A percentile compares a stretch with the other conserved stretches of the same genome.
phyloP scores from a whole-genome alignment of 1,140 invertebrate genomes.

The Lordiphosa mommai region DNA sequence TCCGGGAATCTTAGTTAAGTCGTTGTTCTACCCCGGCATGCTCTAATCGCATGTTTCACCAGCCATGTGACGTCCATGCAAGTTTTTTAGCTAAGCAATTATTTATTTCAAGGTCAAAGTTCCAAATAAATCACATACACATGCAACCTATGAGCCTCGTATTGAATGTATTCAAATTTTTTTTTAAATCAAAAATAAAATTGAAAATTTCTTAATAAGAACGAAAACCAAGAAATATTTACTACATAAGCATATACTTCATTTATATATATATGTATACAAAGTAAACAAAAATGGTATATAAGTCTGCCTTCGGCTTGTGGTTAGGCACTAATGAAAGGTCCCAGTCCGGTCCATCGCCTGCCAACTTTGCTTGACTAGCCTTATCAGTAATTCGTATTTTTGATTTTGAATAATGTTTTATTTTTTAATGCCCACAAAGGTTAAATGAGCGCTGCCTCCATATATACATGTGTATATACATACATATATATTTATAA shows the following conservation, averaged over 20 bases:
- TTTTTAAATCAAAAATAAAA: slow-evolving; percentile 26
- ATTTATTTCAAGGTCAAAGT: slow-evolving; percentile 56
- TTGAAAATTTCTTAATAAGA: slow-evolving; percentile 48
- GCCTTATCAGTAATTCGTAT: slow-evolving; percentile 35
- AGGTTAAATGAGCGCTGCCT: slow-evolving; percentile 52
- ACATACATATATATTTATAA: background rate
- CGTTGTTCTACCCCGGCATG: slow-evolving; percentile 30
- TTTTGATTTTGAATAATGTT: slow-evolving; percentile 27
- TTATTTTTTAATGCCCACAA: slow-evolving; percentile 48
- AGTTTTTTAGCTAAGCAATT: slow-evolving; percentile 35
- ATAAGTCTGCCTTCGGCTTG: background rate
- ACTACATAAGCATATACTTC: background rate
- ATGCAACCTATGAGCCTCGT: slow-evolving; percentile 42
- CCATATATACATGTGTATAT: background rate
- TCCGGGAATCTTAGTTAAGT: background rate
- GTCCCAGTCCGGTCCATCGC: slow-evolving; percentile 26
- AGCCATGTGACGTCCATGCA: slow-evolving; percentile 48
- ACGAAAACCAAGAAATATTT: slow-evolving; percentile 10
- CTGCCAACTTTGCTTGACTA: slow-evolving; percentile 15
- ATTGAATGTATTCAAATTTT: slow-evolving; percentile 28
- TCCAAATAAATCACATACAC: slow-evolving; percentile 52
- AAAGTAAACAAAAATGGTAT: slow-evolving; percentile 38
- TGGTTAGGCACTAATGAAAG: slow-evolving; percentile 23
- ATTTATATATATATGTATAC: background rate
- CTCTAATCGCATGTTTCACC: slow-evolving; percentile 35